phyloP scores from a whole-genome alignment of 2,888 invertebrate genomes.

The Allolobophora icterica region DNA sequence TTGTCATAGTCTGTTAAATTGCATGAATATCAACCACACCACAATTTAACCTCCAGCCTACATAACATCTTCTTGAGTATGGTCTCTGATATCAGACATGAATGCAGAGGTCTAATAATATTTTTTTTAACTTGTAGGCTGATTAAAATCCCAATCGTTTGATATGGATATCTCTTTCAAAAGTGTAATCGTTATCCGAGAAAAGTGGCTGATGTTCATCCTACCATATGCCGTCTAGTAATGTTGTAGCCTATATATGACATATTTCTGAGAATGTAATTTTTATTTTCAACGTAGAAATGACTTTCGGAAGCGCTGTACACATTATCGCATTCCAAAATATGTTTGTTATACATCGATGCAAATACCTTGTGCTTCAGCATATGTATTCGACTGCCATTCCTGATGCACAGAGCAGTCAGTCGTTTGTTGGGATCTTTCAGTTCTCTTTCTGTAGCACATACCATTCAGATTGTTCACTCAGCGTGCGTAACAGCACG shows the following conservation, averaged over 20 bases:
- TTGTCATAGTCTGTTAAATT: neutral
- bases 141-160: neutral
- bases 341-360: neutral
- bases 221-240: too few species aligned
- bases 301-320: too few species aligned
- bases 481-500: neutral
- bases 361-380: slow-evolving; percentile 12
- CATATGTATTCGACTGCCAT: neutral
- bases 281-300: neutral
- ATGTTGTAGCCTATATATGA: neutral
- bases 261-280: neutral
- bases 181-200: neutral
- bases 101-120: too few species aligned
- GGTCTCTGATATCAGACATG: neutral
- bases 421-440: neutral
- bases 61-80: too few species aligned
- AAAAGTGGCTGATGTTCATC: neutral
- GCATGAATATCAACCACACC: too few species aligned
- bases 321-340: too few species aligned
- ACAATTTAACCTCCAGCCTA: too few species aligned
- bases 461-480: neutral
- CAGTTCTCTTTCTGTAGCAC: neutral
- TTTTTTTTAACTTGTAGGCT: neutral
- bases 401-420: slow-evolving; percentile 7
- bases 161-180: neutral